These are phyloP conservation scores for Leptopilina boulardi DNA, from an alignment of 1,140 invertebrate species.

Conservation along the genomic window DNA sequence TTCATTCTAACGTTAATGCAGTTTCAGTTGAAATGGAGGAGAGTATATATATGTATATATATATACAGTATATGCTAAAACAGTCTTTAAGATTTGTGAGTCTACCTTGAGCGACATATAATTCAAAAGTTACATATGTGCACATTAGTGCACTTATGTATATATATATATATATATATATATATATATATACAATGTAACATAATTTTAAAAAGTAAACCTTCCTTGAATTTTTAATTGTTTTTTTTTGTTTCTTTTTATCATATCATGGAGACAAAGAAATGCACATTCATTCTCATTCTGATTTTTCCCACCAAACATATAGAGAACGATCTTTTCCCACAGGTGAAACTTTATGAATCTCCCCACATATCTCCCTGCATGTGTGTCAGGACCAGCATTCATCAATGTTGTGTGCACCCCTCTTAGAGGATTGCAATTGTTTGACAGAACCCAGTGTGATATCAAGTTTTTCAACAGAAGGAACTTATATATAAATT, in stretches of 20 bases:
- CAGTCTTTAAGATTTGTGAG: constrained; percentile 64
- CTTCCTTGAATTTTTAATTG: neutral
- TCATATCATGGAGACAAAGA: neutral
- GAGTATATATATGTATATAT: no score
- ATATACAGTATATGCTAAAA: constrained; percentile 11
- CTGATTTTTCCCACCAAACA: constrained; percentile 12
- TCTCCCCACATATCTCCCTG: constrained; percentile 24
- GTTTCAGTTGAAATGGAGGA: constrained; percentile 15
- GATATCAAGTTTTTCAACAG: neutral
- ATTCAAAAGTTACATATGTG: constrained; percentile 53
- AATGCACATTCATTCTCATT: neutral
- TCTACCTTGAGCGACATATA: constrained; percentile 62
- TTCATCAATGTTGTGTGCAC: constrained; percentile 33
- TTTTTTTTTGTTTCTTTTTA: neutral
- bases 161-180: neutral
- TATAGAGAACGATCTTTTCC: constrained; percentile 40
- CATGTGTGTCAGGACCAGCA: neutral
- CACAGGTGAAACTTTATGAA: constrained; percentile 43
- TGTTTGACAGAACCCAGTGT: neutral
- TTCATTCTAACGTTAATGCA: constrained; percentile 70
- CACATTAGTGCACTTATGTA: neutral
- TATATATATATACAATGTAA: neutral
- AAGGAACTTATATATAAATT: neutral
- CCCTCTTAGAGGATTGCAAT: constrained; percentile 4
- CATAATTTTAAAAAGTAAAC: constrained; percentile 3